Evolutionary conservation across 2,888 invertebrate species (phyloP), one percentile per base, ranked within the genome.

Genomic region (Elysia crispata): DNA sequence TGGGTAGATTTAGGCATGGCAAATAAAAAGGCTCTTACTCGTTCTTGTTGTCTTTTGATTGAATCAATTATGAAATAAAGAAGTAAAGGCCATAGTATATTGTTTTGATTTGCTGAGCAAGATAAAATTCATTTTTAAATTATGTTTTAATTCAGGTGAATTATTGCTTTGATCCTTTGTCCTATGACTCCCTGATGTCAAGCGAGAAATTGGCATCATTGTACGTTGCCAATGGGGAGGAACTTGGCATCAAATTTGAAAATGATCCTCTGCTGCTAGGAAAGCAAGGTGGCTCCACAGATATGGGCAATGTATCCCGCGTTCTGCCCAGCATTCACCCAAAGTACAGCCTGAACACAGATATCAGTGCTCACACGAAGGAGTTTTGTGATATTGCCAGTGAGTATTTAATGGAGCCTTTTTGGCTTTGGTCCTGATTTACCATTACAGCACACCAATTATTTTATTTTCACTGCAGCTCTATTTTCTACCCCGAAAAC

Each of bases 221-320:
- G 64, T 91, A 88, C 83, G 86, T 86, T 57, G 84, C 85, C 49
- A 86, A 91, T 83, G 90, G 88, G 6, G 77, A 83, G 69, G 57
- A 77, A 15, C 62, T 90, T 13, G 90, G 90, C 74, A 79, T 88
- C 1, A 81, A 85, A 74, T 86, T 86, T 78, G 86, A 86, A 66
- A 83, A 83, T 54, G 81, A 85, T 66, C 74, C 73, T 13, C 83
- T 83, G 28, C 84, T 81, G 18, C 80, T 79, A 11, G 73, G 80
- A n/a, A 87, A 85, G 74, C 87, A 84, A 78, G 88, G 86, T 13
- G 91, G 91, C 1, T 91, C 91, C 6, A 89, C 91, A 3, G 91
- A 91, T 70, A 90, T 91, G 89, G 91, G 91, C 1, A 91, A 91
- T 81, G 90, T 91, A 6, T 90, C 90, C 1, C 87, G 89, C 62